Conservation (phyloP, 2,113 vertebrate species). For the Dromiciops gliroides region DNA sequence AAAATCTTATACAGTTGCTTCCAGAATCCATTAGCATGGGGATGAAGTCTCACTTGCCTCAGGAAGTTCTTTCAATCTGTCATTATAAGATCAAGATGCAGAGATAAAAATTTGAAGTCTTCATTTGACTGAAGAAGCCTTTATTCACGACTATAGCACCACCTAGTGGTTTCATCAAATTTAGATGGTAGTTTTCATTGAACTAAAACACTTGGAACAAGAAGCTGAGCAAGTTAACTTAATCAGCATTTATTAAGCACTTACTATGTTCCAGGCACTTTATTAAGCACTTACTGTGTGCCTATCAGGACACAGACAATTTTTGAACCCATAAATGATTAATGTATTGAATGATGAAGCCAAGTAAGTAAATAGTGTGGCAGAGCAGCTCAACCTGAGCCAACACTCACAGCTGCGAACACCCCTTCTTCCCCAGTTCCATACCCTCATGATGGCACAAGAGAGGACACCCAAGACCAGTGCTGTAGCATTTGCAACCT, state of each 20-base stretch:
- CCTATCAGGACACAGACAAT: background rate
- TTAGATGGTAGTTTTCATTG: background rate
- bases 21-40: background rate
- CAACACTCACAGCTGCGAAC: background rate
- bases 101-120: conserved; percentile 17
- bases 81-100: background rate
- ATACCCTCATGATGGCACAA: background rate
- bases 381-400: background rate
- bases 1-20: conserved; percentile 42
- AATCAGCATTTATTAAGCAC: background rate
- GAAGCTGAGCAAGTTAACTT: background rate
- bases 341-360: background rate
- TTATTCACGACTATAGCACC: conserved; percentile 57
- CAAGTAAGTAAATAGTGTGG: background rate
- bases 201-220: background rate
- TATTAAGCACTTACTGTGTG: background rate
- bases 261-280: background rate
- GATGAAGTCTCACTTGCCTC: conserved; percentile 21
- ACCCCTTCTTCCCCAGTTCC: background rate
- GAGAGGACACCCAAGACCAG: background rate
- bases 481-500: background rate
- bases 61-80: background rate
- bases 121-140: background rate
- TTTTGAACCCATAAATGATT: background rate
- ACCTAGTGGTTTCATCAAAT: conserved; percentile 63